Base-by-base conservation (phyloP, 2,113 vertebrate species). In the Phoenicopterus ruber region DNA sequence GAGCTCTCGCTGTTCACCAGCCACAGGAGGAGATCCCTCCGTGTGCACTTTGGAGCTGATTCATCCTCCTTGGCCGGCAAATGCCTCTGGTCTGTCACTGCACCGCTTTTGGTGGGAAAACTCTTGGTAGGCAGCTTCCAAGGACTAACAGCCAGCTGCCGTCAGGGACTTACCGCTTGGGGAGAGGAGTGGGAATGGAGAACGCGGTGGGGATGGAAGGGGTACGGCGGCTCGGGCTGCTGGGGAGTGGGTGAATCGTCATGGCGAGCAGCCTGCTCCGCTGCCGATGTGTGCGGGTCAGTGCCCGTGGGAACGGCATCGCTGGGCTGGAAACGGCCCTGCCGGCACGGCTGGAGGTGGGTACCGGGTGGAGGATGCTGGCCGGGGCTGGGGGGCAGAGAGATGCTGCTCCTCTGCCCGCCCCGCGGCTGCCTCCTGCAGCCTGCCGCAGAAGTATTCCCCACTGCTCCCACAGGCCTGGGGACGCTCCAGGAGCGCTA, bases 51-150 rank as follows among this genome's bases (percentile, higher is more conserved):
- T 66, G 88, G 74, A 70, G 82, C 61, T 93, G 93, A 95, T 89
- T 97, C 94, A 95, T 82, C 59, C 63, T 78, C 71, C 67, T 91
- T 82, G 84, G 93, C 88, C 78, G 2, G 61, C 76, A 86, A 88
- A 87, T 46, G 59, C 73, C 93, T 85, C 91, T 54, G 79, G 88
- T 96, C 94, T 94, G 67, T 96, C 86, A 22, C 73, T 92, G 93
- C 66, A 67, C 65, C 34, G 10, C 20, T 94, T 94, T 38, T 2
- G 5, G 61, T 84, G 76, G 79, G 52, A 82, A 81, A 86, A 81
- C n/a, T 69, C 52, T 71, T 87, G 42, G 82, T 90, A 86, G 91
- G 66, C 46, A 91, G 29, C 81, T 93, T 91, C 69, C 44, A 31
- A 78, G 63, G 69, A 77, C 52, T 62, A 50, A 34, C 28, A 88